Conservation (phyloP, 2,888 invertebrate species). For the Eupsilia transversa region DNA sequence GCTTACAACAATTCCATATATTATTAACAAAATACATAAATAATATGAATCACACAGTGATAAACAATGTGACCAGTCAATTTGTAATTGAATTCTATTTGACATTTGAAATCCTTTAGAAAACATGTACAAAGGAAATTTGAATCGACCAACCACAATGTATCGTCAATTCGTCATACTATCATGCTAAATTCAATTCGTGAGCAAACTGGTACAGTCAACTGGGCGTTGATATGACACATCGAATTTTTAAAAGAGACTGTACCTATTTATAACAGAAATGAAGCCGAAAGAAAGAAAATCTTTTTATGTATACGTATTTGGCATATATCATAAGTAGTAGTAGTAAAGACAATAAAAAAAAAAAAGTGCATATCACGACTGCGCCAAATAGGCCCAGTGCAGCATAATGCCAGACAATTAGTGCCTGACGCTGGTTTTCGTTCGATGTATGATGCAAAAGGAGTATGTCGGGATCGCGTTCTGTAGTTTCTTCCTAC, state of each 20-base stretch:
- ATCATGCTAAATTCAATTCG: conserved; percentile 9
- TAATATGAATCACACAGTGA: conserved; percentile 40
- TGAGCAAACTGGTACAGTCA: conserved; percentile 8
- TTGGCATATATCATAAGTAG: not conserved
- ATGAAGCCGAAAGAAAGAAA: not conserved
- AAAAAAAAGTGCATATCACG: no score
- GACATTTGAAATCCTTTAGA: conserved; percentile 15
- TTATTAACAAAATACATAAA: conserved; percentile 17
- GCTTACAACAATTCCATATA: conserved; percentile 16
- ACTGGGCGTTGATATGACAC: not conserved
- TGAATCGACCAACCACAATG: not conserved
- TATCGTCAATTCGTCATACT: not conserved
- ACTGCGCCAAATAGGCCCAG: not conserved
- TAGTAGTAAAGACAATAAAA: not conserved
- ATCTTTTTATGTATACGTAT: not conserved
- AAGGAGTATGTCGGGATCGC: not conserved
- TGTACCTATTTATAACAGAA: not conserved
- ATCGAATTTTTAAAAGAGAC: not conserved
- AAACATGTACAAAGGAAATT: conserved; percentile 33
- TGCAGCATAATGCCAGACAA: not conserved
- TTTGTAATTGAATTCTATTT: conserved; percentile 35
- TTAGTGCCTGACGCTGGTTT: not conserved
- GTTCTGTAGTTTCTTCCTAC: no score
- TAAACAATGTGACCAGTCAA: conserved; percentile 34
- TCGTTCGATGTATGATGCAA: not conserved